These are phyloP conservation scores for Ennomos quercinarius DNA, from an alignment of 2,888 invertebrate genomes.

Conservation along the genomic window DNA sequence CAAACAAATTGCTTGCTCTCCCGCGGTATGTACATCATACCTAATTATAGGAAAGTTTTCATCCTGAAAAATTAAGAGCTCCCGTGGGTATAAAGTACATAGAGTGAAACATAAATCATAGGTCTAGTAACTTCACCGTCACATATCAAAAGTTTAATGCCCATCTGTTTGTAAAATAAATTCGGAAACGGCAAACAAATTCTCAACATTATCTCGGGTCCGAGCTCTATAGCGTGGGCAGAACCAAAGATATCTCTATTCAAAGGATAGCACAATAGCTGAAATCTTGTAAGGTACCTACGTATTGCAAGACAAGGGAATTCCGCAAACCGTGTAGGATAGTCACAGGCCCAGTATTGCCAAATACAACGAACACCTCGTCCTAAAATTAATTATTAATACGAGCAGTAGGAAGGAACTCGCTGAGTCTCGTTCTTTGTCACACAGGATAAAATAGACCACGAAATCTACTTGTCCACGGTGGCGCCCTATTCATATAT, in stretches of 20 bases:
- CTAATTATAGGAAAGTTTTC: too few relatives aligned
- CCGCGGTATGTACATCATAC: too few relatives aligned
- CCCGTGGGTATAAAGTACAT: too few relatives aligned
- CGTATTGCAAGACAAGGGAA: slow-evolving; percentile 24
- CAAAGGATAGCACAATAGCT: slow-evolving; percentile 9
- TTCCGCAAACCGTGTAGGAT: slow-evolving; percentile 24
- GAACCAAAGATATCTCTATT: slow-evolving; percentile 13
- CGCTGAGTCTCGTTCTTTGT: slow-evolving; percentile 34
- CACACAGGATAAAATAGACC: slow-evolving; percentile 29
- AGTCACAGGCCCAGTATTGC: slow-evolving; percentile 31
- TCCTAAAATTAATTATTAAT: slow-evolving; percentile 41
- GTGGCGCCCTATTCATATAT: slow-evolving; percentile 3
- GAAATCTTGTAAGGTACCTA: slow-evolving; percentile 22
- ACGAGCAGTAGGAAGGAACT: slow-evolving; percentile 18
- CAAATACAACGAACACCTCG: slow-evolving; percentile 36
- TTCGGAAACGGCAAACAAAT: slow-evolving; percentile 1
- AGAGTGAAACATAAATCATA: too few relatives aligned
- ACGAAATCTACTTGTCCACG: slow-evolving; percentile 24
- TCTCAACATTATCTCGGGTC: slow-evolving; percentile 1
- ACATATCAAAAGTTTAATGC: not conserved
- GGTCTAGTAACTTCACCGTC: not conserved
- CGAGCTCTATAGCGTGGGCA: slow-evolving; percentile 5
- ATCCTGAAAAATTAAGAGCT: too few relatives aligned
- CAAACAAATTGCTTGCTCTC: too few relatives aligned
- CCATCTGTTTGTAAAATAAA: slow-evolving; percentile 1